Evolutionary conservation across 2,888 invertebrate genomes (phyloP), one percentile per base, ranked within the genome.

Genomic region (Xanthia togata): DNA sequence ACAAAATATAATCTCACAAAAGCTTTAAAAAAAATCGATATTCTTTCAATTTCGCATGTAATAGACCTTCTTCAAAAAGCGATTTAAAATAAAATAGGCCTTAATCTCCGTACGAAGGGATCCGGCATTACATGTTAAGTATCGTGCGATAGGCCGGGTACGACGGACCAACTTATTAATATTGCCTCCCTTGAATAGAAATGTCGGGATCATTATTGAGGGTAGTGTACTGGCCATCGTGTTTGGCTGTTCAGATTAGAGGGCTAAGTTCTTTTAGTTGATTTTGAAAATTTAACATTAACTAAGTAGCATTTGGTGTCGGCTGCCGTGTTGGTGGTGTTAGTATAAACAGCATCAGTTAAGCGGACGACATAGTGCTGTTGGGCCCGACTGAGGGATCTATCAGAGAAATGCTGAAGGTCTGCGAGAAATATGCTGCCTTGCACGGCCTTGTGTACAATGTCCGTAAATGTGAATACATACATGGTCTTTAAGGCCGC

Each of bases 181-280:
- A 91, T 90, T 90, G 87, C 84, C 87, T 84, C 87, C 84, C 88
- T 87, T 91, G 89, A 91, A 92, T 92, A 89, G 92, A 90, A 89
- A 89, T 90, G 90, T 87, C 84, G 86, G 78, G 74, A 84, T 89
- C 90, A 90, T 90, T 92, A 92, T 89, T 89, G 87, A 86, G 87
- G 86, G 85, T 82, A 86, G 85, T 88, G 83, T 86, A 82, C 88
- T 87, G 90, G 90, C 81, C 83, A 83, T 86, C 81, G 84, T 79
- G 84, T 64, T 62, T 23, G 65, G 38, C 11, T 65, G 90, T 88
- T 89, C 90, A 57, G 12, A 90, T 69, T 87, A n/a, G 65, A 83
- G 44, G 74, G 69, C 71, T 62, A 0, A 1, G 14, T 14, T 31
- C 62, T 14, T 12, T 1, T 47, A 47, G 4, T 50, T 47, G 8